These are phyloP conservation scores for Auanema freiburgensis DNA, from an alignment of 2,888 invertebrate genomes.

Conservation along the genomic window DNA sequence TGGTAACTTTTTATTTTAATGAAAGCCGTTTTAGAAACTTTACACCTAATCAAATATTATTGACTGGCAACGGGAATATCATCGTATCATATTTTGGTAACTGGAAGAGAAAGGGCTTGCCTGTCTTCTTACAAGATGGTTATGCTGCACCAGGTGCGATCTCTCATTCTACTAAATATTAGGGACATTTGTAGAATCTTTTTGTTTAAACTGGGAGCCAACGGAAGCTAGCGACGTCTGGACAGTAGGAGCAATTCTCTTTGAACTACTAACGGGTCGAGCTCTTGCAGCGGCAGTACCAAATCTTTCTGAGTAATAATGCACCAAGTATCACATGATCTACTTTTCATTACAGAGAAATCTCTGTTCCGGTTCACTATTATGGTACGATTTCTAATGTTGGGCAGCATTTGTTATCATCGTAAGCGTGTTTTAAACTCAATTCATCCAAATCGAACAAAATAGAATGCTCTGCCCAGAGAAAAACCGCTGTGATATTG, in stretches of 20 bases:
- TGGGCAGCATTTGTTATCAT: constrained; percentile 8
- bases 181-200: too few relatives aligned
- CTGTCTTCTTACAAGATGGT: constrained; percentile 16
- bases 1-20: too few relatives aligned
- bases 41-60: constrained; percentile 39
- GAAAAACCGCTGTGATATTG: constrained; percentile 53
- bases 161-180: too few relatives aligned
- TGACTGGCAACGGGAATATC: constrained; percentile 71
- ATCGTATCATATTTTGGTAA: constrained; percentile 78
- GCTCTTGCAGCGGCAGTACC: constrained; percentile 38
- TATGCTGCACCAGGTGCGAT: constrained; percentile 47
- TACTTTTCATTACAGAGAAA: constrained; percentile 12
- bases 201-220: constrained; percentile 41
- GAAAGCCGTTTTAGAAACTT: too few relatives aligned
- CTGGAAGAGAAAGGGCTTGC: constrained; percentile 62
- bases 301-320: constrained; percentile 28
- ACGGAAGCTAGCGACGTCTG: constrained; percentile 77
- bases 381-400: constrained; percentile 7
- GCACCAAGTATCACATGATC: too few relatives aligned
- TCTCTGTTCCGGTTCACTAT: constrained; percentile 4
- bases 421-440: too few relatives aligned
- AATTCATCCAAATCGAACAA: too few relatives aligned
- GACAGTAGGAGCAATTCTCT: constrained; percentile 83
- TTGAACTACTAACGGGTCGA: constrained; percentile 69
- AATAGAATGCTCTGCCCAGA: not conserved